Percentiles rank a stretch among this genome's conserved stretches.
Evolutionary conservation across 2,113 vertebrate genomes (phyloP).

Genomic region (Embiotoca jacksoni): DNA sequence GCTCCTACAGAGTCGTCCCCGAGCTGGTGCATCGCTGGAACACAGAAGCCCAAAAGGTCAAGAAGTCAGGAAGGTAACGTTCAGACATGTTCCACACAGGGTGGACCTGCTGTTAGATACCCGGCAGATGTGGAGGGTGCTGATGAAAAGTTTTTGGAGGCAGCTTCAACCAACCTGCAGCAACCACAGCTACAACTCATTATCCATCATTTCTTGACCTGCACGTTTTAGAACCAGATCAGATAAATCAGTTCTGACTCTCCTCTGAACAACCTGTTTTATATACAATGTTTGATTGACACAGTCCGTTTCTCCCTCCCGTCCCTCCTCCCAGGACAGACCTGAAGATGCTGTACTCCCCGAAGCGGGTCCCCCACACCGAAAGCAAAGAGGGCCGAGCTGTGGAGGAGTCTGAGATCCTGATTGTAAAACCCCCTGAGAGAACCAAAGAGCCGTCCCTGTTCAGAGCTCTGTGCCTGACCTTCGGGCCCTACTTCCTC

Average conservation of each 20-base stretch:
- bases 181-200: too few species aligned
- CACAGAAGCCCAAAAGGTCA: slow-evolving; percentile 88
- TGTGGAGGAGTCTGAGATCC: slow-evolving; percentile 90
- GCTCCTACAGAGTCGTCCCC: slow-evolving; percentile 89
- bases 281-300: too few species aligned
- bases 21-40: slow-evolving; percentile 89
- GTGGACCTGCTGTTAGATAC: too few species aligned
- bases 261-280: background rate
- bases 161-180: background rate
- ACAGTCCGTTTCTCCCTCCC: too few species aligned
- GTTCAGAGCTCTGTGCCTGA: slow-evolving; percentile 90
- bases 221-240: background rate
- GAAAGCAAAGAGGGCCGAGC: slow-evolving; percentile 68
- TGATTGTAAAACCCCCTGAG: slow-evolving; percentile 84
- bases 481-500: slow-evolving; percentile 96
- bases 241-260: background rate
- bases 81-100: too few species aligned
- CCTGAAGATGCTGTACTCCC: slow-evolving; percentile 79
- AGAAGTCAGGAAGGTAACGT: slow-evolving; percentile 83
- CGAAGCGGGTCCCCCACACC: slow-evolving; percentile 71
- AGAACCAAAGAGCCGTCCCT: slow-evolving; percentile 89
- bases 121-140: too few species aligned
- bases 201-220: background rate
- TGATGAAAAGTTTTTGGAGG: background rate
- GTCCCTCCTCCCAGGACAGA: slow-evolving; percentile 51